Base-by-base conservation (phyloP, 1,140 invertebrate species). In the Formica exsecta region DNA sequence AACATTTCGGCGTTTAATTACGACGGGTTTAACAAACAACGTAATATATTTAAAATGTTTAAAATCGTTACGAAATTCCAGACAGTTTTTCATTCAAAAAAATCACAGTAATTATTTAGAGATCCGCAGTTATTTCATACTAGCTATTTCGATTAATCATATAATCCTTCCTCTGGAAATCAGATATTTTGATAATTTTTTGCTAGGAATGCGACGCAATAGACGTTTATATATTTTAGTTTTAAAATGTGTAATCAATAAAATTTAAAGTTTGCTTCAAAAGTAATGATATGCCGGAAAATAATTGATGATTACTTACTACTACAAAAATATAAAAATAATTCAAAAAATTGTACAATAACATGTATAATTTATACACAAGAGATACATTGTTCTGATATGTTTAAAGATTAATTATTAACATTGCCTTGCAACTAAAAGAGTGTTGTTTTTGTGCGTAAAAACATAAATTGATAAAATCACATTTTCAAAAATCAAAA, bases 361-460 rank as follows among this genome's bases (percentile, higher is more conserved):
- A 36, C 3, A 32, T 19, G 36, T 7, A 64, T 8, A 36, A 64
- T 64, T 64, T 64, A 32, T 36, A 36, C 6, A 64, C 25, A 44
- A 68, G 38, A 25, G 1, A 19, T 7, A 32, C 13, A 7, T 13
- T 3, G 11, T 7, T 22, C 5, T 1, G 13, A 44, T 68, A 44
- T 44, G n/a, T 13, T 66, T 68, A 65, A n/a, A 38, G n/a, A 62
- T 64, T 36, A 64, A 64, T 11, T 36, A 36, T 66, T 41, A 68
- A 22, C 0, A 25, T 44, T 68, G 13, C 13, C 65, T 44, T 44
- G 3, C 25, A 2, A 44, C 7, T 44, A 4, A 66, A 3, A 65
- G 22, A 6, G 0, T 32, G 25, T 32, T 32, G 3, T 25, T 68
- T 68, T 48, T 48, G 0, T 4, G 13, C 25, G 64, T 2, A 68